Evolutionary conservation across 1,140 invertebrate genomes (phyloP), one percentile per base, ranked within the genome.

Genomic region (Pogonognathellus flavescens): DNA sequence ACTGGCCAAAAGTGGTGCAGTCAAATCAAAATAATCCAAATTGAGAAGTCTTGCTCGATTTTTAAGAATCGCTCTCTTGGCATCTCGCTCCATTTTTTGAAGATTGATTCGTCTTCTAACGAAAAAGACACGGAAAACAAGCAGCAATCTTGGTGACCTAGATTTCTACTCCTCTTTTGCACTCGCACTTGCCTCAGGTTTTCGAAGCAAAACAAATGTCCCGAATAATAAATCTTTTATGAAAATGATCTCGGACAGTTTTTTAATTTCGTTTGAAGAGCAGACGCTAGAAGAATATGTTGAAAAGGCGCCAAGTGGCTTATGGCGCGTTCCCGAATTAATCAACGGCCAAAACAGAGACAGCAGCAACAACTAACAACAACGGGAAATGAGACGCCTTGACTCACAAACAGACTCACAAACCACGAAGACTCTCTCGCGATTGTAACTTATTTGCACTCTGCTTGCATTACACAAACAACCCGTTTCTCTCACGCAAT

Each of bases 11-110:
- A 86, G 82, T 16, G 85, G 82, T 18, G 60, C 81, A 72, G 85
- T 76, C 31, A 86, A 53, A 52, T 86, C 85, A 62, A 86, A 84
- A 55, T 86, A 86, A 84, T 86, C 85, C 31, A 86, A 55, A 80
- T 86, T 83, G 22, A 86, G 49, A 14, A 86, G 18, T 60, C 83
- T 86, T 57, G 76, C 85, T 11, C 85, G 62, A 80, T 86, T 86
- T 20, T 72, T 83, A 0, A 80, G 41, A 59, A 86, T 80, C 66
- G 85, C 85, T 72, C 83, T 86, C 59, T 83, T 85, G 11, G 55
- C 22, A 11, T 83, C 59, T 52, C 55, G 53, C 59, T 85, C 85
- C 85, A 85, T 85, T 66, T 72, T 55, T 53, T 52, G 6, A 18
- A 25, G 20, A 55, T 25, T 25, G 31, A 22, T 66, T 22, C 3